Conservation (phyloP, 2,797 vertebrate species). For the Scolopax bukidnonensis region DNA sequence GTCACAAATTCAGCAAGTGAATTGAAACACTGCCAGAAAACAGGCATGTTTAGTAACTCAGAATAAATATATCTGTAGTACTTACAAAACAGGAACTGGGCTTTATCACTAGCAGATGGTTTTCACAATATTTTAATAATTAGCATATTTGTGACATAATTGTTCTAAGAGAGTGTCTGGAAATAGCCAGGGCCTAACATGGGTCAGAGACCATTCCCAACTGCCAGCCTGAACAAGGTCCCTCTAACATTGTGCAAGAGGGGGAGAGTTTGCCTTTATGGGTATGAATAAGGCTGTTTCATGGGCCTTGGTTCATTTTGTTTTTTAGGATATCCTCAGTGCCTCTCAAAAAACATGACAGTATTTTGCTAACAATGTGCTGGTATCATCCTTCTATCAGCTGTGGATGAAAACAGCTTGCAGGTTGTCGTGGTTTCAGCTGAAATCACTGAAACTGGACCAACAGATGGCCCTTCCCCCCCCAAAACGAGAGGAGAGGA, state of each 20-base stretch:
- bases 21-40: not conserved
- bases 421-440: no score
- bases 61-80: not conserved
- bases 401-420: not conserved
- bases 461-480: no score
- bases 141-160: not conserved
- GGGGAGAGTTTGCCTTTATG: not conserved
- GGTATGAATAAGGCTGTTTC: not conserved
- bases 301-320: not conserved
- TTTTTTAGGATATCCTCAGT: not conserved
- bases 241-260: not conserved
- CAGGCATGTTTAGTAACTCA: not conserved
- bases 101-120: not conserved
- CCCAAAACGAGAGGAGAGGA: no score
- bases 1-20: not conserved
- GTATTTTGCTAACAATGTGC: not conserved
- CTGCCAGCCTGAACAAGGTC: not conserved
- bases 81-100: not conserved
- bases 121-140: not conserved
- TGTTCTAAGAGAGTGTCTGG: not conserved
- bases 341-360: not conserved
- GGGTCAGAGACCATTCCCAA: not conserved
- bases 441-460: no score
- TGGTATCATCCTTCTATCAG: not conserved
- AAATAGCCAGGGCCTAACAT: not conserved